Base-by-base conservation (phyloP, 1,140 invertebrate species). In the Anadara kagoshimensis region DNA sequence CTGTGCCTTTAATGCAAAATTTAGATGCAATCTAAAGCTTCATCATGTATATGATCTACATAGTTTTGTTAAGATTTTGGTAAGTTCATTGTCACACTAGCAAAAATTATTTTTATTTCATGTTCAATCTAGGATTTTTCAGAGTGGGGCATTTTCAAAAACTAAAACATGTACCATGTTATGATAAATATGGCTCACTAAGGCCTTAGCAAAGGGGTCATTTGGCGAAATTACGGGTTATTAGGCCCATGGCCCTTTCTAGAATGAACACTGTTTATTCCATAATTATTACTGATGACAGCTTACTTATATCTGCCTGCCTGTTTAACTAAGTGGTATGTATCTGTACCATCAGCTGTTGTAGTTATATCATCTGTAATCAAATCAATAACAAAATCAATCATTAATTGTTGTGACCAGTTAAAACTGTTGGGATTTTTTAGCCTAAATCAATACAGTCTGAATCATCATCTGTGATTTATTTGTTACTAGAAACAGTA, bases 291-390 rank as follows among this genome's bases (percentile, higher is more conserved):
- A n/a, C 10, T n/a, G 26, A 51, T 20, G 22, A 2, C 10, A 44
- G 71, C 78, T 75, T 86, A 88, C 83, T 88, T 89, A 83, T 92
- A 92, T 75, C 89, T 75, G 20, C 79, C 83, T 56, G 88, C 84
- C 59, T 77, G 75, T 79, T 91, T 91, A 43, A 92, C 91, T 53
- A 97, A 90, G 89, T 97, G 95, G 91, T 98, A 98, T 59, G 96
- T 97, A 89, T 98, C 97, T 73, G 95, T 92, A 65, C 97, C 97
- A 91, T 99, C 97, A 22, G 96, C 96, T 61, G 97, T 98, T 88
- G 95, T 94, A 44, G 97, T 98, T 59, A 99, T 98, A 87, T 99
- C 97, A 93, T 99, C 96, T 95, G n/a, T 12, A 92, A 90, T 54
- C 51, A 64, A 76, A 45, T 45, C 12, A 14, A 47, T 63, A 22